These are phyloP conservation scores for Euphonia xanthogaster DNA, from an alignment of 2,797 vertebrate genomes.

Conservation along the genomic window DNA sequence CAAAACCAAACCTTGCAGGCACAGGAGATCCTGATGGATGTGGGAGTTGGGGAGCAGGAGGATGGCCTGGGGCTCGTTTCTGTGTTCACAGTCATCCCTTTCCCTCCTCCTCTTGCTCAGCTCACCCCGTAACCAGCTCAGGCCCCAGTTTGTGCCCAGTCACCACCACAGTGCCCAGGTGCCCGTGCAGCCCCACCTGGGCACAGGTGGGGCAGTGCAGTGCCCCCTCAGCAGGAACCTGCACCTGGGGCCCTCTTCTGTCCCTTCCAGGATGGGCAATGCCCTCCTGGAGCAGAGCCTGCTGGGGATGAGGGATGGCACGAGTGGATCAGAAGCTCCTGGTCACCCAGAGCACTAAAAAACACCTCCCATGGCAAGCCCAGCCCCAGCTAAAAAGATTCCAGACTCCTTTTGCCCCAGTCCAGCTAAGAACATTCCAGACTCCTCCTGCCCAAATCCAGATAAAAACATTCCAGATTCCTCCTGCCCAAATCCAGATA, in stretches of 20 bases:
- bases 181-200: not conserved
- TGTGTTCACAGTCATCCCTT: accelerated
- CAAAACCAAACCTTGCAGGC: not conserved
- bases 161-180: not conserved
- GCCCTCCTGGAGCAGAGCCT: not conserved
- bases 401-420: not conserved
- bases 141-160: not conserved
- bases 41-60: not conserved
- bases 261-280: not conserved
- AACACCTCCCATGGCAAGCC: not conserved
- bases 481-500: not conserved
- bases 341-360: not conserved
- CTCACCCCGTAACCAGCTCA: accelerated
- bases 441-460: not conserved
- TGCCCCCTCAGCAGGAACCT: not conserved
- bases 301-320: not conserved
- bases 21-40: not conserved
- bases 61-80: not conserved
- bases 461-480: not conserved
- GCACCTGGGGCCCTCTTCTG: not conserved
- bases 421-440: not conserved
- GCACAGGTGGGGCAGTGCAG: not conserved
- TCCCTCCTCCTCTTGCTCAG: not conserved
- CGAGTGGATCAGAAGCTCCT: accelerated
- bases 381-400: not conserved